Evolutionary conservation across 2,797 vertebrate species (phyloP).

Genomic region (Netta rufina): DNA sequence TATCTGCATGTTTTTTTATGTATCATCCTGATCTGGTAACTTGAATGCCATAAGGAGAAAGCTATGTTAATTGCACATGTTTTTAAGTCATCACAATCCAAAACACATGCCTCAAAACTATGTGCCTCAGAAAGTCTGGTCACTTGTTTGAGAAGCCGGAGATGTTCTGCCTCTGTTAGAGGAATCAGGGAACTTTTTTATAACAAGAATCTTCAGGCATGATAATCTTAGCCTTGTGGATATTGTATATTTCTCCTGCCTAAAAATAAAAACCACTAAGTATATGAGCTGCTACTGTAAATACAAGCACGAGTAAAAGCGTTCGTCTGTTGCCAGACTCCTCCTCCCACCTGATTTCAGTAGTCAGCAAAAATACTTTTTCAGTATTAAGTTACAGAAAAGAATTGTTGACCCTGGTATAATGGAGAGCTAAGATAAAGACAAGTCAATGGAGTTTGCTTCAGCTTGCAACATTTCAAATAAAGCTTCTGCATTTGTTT

Average conservation of each 20-base stretch:
- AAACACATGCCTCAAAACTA: background rate
- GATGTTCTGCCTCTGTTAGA: background rate
- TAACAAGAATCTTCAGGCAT: background rate
- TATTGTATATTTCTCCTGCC: background rate
- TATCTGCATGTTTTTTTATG: slow-evolving; percentile 7
- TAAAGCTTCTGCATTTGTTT: background rate
- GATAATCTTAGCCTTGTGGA: background rate
- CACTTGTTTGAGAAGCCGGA: background rate
- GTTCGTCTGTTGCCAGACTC: background rate
- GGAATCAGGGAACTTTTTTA: background rate
- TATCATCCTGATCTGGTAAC: slow-evolving; percentile 11
- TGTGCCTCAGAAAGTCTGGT: background rate
- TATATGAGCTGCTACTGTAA: background rate
- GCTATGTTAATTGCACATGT: slow-evolving; percentile 21
- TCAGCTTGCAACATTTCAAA: background rate
- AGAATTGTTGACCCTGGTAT: slow-evolving; percentile 9
- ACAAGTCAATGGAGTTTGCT: background rate
- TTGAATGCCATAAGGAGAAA: slow-evolving; percentile 36
- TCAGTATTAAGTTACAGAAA: slow-evolving; percentile 12
- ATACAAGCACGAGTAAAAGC: background rate
- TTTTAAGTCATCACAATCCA: background rate
- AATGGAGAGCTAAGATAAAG: slow-evolving; percentile 9
- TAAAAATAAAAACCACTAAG: background rate
- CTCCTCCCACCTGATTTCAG: background rate
- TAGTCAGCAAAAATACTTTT: slow-evolving; percentile 27